Evolutionary conservation across 2,797 vertebrate species (phyloP), one percentile per base, ranked within the genome.

Genomic region (Enteromius paludinosus): DNA sequence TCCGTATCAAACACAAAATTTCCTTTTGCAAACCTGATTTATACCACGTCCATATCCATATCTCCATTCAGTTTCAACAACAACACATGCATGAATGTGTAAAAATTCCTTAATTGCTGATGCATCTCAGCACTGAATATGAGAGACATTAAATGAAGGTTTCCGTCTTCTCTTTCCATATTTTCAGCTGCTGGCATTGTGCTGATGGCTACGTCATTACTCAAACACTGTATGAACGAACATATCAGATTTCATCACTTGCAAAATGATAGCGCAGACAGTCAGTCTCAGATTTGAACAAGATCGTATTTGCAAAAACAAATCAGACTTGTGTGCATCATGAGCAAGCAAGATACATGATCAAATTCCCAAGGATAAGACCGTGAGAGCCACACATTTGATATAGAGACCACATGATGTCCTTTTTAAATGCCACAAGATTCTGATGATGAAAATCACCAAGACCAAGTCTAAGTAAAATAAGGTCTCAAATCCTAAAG

Each of bases 191-290:
- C 3, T 72, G 9, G 70, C 47, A 72, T 14, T 72, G 45, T 7
- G 15, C 68, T 20, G 69, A 72, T 14, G 5, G 45, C 25, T 12
- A 28, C 15, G 28, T n/a, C 70, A 14, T 72, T 54, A 35, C 28
- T 52, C 33, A 8, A 33, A 52, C 17, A 52, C 18, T 52, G 68
- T 30, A 45, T 49, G 70, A 33, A 72, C n/a, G 28, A 52, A 72
- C 0, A 18, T 28, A 33, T 72, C 69, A 52, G 28, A 33, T 72
- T 72, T 52, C 45, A 72, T 14, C 17, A 20, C 28, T 72, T 72
- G 70, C 45, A 72, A n/a, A 72, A 72, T n/a, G 70, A 72, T 49
- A 71, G 69, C 0, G 20, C 17, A 52, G 45, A 72, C 28, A 33
- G 17, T n/a, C 28, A 52, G 45, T 33, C 18, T 33, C 23, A 7